phyloP scores from a whole-genome alignment of 1,140 invertebrate genomes.

The Anoplophora glabripennis region DNA sequence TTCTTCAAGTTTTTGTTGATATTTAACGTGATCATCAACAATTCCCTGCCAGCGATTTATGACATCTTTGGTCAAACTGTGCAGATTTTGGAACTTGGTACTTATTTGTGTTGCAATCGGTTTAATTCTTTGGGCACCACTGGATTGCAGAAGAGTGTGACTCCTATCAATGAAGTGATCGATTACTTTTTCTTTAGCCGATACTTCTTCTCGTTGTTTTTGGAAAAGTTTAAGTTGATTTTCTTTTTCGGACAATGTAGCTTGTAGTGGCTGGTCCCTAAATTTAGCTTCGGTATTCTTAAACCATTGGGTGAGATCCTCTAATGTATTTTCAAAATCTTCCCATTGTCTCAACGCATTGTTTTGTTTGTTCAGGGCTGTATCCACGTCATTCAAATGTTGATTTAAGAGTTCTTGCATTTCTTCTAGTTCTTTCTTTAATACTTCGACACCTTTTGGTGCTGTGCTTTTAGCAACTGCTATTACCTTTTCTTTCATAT shows the following conservation, averaged over 20 bases:
- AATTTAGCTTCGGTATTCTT: conserved; percentile 78
- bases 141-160: conserved; percentile 80
- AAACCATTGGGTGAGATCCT: conserved; percentile 81
- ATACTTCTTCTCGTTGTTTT: conserved; percentile 70
- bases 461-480: conserved; percentile 80
- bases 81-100: conserved; percentile 82
- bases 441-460: conserved; percentile 67
- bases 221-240: conserved; percentile 69
- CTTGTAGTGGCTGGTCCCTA: conserved; percentile 79
- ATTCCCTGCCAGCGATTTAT: conserved; percentile 83
- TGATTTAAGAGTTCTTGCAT: conserved; percentile 64
- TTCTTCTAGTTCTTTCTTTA: conserved; percentile 71
- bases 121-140: conserved; percentile 81
- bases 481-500: conserved; percentile 65
- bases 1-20: conserved; percentile 72
- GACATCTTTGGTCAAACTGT: conserved; percentile 81
- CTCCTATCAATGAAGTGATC: conserved; percentile 88
- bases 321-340: conserved; percentile 79
- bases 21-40: conserved; percentile 80
- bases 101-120: conserved; percentile 86
- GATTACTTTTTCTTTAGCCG: conserved; percentile 75
- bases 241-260: conserved; percentile 78
- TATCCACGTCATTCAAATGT: conserved; percentile 63
- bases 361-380: conserved; percentile 66
- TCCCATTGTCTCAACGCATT: conserved; percentile 78